phyloP scores from a whole-genome alignment of 2,888 invertebrate species.

The Troides aeacus region DNA sequence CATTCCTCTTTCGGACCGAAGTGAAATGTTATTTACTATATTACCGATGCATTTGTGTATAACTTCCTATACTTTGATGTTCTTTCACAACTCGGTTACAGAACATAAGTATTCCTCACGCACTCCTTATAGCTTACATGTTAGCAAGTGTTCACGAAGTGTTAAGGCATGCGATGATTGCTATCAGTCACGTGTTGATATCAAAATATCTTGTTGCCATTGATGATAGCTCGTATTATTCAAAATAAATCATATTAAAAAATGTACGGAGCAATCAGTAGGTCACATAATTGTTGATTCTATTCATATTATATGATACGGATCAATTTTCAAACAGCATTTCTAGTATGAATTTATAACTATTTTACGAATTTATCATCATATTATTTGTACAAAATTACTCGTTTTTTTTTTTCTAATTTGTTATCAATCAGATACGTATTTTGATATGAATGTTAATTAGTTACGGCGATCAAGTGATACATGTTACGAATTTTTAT shows the following conservation, averaged over 20 bases:
- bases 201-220: constrained; percentile 4
- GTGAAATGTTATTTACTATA: constrained; percentile 2
- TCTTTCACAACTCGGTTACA: constrained; percentile 12
- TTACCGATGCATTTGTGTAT: background rate
- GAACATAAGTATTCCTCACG: constrained; percentile 7
- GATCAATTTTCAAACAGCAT: too few relatives aligned
- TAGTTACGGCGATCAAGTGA: constrained; percentile 39
- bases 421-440: constrained; percentile 5
- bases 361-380: background rate
- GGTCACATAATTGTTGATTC: background rate
- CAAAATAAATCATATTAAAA: background rate
- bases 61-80: constrained; percentile 1
- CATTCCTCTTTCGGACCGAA: background rate
- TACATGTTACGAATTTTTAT: constrained; percentile 36
- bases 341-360: background rate
- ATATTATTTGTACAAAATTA: background rate
- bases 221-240: background rate
- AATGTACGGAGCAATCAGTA: background rate
- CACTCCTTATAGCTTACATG: constrained; percentile 3
- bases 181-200: constrained; percentile 12
- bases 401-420: background rate
- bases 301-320: too few relatives aligned
- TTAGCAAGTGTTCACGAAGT: constrained; percentile 7
- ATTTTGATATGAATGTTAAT: constrained; percentile 33
- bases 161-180: constrained; percentile 9